These are phyloP conservation scores for Brachypterus glaber DNA, from an alignment of 2,888 invertebrate genomes.

Conservation along the genomic window DNA sequence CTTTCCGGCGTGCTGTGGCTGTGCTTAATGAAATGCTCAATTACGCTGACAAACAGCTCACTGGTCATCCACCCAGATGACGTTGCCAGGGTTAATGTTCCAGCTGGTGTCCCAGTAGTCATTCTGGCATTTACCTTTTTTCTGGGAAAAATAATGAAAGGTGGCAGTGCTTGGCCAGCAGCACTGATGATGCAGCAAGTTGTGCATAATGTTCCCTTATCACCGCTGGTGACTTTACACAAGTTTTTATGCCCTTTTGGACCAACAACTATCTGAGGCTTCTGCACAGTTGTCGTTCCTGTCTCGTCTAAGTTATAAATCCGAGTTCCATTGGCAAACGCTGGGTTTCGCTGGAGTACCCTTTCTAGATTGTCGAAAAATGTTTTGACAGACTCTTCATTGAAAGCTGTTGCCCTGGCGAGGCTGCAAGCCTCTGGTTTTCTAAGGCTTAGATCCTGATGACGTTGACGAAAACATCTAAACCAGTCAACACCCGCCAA, in stretches of 20 bases:
- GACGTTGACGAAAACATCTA: not conserved
- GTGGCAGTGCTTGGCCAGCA: constrained; percentile 20
- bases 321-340: constrained; percentile 25
- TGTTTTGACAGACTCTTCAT: constrained; percentile 13
- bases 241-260: constrained; percentile 26
- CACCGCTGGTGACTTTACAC: constrained; percentile 25
- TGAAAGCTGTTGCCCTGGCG: constrained; percentile 17
- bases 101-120: constrained; percentile 27
- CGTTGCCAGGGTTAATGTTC: constrained; percentile 29
- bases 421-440: constrained; percentile 24
- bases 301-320: constrained; percentile 34
- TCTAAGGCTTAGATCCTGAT: not conserved
- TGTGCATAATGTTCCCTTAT: constrained; percentile 26
- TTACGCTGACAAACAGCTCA: constrained; percentile 15
- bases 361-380: constrained; percentile 26
- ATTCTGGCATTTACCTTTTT: constrained; percentile 16
- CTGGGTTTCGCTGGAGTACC: constrained; percentile 18
- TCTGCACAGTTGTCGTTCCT: constrained; percentile 31
- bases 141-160: constrained; percentile 22
- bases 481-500: no score
- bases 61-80: constrained; percentile 33
- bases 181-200: constrained; percentile 22
- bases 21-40: constrained; percentile 14
- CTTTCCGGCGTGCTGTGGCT: constrained; percentile 23
- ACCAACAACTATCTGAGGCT: constrained; percentile 30